A percentile compares a stretch with the other conserved stretches of the same genome.
Conservation (phyloP, 2,888 invertebrate species). For the Hololepta plana region DNA sequence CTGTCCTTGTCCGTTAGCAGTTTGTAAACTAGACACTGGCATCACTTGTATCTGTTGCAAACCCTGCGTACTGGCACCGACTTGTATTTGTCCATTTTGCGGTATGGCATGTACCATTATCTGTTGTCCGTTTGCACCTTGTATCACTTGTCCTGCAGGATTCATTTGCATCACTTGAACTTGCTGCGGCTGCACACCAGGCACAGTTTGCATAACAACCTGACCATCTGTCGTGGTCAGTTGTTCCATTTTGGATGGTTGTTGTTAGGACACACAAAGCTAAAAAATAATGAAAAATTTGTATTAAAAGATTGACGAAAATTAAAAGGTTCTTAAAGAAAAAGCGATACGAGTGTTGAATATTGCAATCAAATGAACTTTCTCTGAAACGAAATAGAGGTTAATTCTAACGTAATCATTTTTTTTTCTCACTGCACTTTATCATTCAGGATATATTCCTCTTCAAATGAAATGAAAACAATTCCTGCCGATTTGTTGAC, state of each 20-base stretch:
- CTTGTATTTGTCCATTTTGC: slow-evolving; percentile 40
- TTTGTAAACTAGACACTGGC: slow-evolving; percentile 47
- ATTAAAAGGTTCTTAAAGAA: too few species aligned
- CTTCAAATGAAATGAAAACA: too few species aligned
- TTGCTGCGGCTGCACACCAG: slow-evolving; percentile 37
- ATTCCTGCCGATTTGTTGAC: too few species aligned
- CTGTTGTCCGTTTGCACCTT: slow-evolving; percentile 49
- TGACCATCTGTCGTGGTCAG: slow-evolving; percentile 34
- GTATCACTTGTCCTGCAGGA: slow-evolving; percentile 39
- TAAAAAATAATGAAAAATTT: too few species aligned
- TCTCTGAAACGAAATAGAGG: too few species aligned
- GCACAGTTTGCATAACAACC: slow-evolving; percentile 34
- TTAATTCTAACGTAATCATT: too few species aligned
- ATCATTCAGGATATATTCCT: too few species aligned
- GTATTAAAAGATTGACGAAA: too few species aligned
- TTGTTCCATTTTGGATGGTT: slow-evolving; percentile 33
- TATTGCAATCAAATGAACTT: too few species aligned
- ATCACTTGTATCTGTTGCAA: slow-evolving; percentile 57
- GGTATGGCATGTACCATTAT: slow-evolving; percentile 53
- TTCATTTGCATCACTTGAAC: slow-evolving; percentile 39
- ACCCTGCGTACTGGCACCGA: slow-evolving; percentile 42
- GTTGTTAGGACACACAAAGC: too few species aligned
- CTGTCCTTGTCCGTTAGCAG: slow-evolving; percentile 31
- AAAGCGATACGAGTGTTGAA: too few species aligned
- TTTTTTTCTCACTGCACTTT: too few species aligned